Percentiles rank a stretch among this genome's conserved stretches.
These are phyloP conservation scores for Hippocampus barbouri DNA, from an alignment of 2,113 vertebrate species.

Conservation along the genomic window DNA sequence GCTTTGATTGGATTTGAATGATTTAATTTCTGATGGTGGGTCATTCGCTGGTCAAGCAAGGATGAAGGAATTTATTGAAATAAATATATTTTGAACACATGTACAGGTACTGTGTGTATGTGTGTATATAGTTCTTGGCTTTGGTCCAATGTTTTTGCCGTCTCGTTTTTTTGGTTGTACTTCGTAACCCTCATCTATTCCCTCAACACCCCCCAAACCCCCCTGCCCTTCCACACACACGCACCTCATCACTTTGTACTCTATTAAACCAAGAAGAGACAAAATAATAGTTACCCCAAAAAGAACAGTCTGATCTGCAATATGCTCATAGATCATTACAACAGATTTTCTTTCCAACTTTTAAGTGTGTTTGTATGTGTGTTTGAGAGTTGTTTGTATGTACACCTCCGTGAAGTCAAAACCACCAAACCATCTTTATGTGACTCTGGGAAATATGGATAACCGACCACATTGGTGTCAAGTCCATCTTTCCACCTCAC, in stretches of 20 bases:
- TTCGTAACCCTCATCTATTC: not conserved
- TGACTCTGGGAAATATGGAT: slow-evolving; percentile 29
- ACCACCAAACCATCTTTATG: slow-evolving; percentile 55
- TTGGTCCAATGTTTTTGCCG: slow-evolving; percentile 16
- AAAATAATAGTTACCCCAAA: slow-evolving; percentile 18
- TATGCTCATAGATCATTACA: slow-evolving; percentile 38
- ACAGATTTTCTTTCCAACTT: slow-evolving; percentile 7
- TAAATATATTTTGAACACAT: not conserved
- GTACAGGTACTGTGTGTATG: no score
- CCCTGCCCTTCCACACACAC: not conserved
- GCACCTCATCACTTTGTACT: not conserved
- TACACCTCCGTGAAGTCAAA: slow-evolving; percentile 32
- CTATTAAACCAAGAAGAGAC: slow-evolving; percentile 10
- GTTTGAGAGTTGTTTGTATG: not conserved
- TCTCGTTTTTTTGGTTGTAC: slow-evolving; percentile 8
- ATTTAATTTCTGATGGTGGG: slow-evolving; percentile 37
- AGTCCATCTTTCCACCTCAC: slow-evolving; percentile 45
- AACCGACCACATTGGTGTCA: slow-evolving; percentile 24
- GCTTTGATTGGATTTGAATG: slow-evolving; percentile 36
- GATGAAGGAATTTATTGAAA: slow-evolving; percentile 8
- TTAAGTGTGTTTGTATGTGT: slow-evolving; percentile 5
- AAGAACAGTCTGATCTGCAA: slow-evolving; percentile 50
- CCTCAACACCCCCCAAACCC: not conserved
- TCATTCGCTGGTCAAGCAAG: slow-evolving; percentile 27
- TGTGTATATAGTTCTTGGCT: slow-evolving; percentile 5